phyloP scores from a whole-genome alignment of 92 coral and sea anemone species.

The Palythoa grandis region DNA sequence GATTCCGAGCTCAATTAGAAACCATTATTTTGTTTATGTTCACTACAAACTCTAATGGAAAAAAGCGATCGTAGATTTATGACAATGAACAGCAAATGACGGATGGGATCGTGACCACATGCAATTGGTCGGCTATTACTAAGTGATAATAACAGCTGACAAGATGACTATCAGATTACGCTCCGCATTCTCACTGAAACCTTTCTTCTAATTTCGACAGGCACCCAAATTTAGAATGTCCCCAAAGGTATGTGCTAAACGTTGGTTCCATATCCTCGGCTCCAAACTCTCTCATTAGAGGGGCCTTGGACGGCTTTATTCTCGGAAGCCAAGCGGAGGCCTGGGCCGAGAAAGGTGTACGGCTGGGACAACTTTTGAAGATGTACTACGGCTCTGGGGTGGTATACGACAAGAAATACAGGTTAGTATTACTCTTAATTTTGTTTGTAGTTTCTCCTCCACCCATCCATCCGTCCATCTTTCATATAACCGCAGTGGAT shows the following conservation, averaged over 20 bases:
- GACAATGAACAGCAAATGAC: too few species aligned
- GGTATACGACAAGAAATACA: conserved; percentile 49
- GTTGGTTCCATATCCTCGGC: conserved; percentile 50
- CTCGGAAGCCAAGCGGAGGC: conserved; percentile 55
- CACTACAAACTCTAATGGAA: too few species aligned
- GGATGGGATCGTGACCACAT: too few species aligned
- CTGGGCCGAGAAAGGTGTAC: conserved; percentile 64
- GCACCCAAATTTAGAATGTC: conserved; percentile 59
- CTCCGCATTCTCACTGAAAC: not conserved
- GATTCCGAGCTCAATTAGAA: too few species aligned
- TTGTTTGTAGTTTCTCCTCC: too few species aligned
- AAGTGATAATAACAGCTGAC: too few species aligned
- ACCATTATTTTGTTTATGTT: too few species aligned
- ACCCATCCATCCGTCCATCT: not conserved
- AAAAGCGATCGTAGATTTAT: too few species aligned
- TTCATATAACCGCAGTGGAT: not conserved
- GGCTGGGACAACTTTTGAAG: conserved; percentile 75
- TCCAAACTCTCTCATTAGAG: conserved; percentile 67
- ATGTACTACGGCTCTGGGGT: conserved; percentile 82
- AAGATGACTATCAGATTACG: not conserved
- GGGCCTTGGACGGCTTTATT: conserved; percentile 76
- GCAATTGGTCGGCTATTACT: not conserved
- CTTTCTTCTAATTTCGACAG: conserved; percentile 8
- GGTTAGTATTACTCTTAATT: not conserved
- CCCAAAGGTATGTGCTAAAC: conserved; percentile 25